Percentiles rank a stretch among this genome's conserved stretches.
Conservation (phyloP, 2,888 invertebrate genomes). For the Hyalella azteca region DNA sequence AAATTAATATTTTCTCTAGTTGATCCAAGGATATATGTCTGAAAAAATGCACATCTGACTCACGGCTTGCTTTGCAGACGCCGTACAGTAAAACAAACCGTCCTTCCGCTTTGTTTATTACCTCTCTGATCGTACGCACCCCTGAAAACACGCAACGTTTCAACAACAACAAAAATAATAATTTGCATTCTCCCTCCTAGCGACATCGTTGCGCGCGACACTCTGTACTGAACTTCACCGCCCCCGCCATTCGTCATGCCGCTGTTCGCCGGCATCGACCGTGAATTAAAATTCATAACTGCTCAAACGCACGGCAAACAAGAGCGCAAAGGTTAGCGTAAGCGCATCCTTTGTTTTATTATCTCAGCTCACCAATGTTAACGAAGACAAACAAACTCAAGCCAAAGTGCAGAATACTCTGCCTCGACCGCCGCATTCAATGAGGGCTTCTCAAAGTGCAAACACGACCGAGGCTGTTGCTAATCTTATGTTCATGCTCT, state of each 20-base stretch:
- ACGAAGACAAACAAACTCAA: not conserved
- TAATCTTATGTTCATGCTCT: too few species aligned
- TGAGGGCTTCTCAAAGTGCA: too few species aligned
- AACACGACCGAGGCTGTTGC: too few species aligned
- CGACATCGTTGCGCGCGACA: not conserved
- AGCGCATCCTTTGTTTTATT: not conserved
- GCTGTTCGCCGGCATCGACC: not conserved
- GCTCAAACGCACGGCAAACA: constrained; percentile 21
- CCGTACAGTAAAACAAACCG: not conserved
- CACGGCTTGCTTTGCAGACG: too few species aligned
- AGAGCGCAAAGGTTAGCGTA: not conserved
- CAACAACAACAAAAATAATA: not conserved
- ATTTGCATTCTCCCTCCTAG: constrained; percentile 1
- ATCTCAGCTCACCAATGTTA: constrained; percentile 12
- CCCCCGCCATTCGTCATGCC: too few species aligned
- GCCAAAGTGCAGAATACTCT: not conserved
- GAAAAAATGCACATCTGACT: too few species aligned
- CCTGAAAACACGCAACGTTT: not conserved
- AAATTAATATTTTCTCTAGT: not conserved
- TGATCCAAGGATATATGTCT: too few species aligned
- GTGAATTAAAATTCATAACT: constrained; percentile 24
- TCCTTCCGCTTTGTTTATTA: not conserved
- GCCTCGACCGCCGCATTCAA: too few species aligned
- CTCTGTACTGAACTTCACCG: too few species aligned
- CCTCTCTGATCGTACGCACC: not conserved